Conservation (phyloP, 2,113 vertebrate genomes). For the Maccullochella peelii region DNA sequence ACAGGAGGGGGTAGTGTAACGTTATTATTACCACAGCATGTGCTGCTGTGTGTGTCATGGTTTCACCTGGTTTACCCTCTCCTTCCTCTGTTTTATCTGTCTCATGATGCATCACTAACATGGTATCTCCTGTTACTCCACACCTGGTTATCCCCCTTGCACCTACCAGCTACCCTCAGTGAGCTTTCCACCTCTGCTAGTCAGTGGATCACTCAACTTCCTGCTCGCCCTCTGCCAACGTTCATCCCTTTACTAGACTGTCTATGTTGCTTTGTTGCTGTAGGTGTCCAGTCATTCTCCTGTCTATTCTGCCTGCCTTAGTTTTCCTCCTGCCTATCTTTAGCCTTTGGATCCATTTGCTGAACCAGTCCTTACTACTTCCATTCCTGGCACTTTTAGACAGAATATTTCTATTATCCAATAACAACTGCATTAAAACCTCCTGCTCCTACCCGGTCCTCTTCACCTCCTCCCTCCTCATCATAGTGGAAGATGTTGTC, state of each 20-base stretch:
- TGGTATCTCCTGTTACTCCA: not conserved
- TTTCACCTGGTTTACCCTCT: not conserved
- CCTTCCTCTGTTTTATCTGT: not conserved
- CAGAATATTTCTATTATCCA: not conserved
- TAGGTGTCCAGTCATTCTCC: not conserved
- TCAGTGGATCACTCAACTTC: not conserved
- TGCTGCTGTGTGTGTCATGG: not conserved
- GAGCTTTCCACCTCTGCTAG: not conserved
- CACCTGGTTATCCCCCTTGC: not conserved
- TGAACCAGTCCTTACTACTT: not conserved
- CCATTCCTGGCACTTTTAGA: not conserved
- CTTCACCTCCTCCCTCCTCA: conserved; percentile 76
- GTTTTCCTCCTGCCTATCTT: not conserved
- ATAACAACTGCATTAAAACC: not conserved
- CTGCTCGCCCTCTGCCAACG: not conserved
- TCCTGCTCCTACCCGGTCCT: conserved; percentile 62
- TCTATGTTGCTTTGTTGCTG: not conserved
- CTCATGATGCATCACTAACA: not conserved
- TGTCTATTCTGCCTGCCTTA: not conserved
- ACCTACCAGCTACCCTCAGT: not conserved
- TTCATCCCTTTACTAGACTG: not conserved
- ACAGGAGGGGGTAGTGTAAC: not conserved
- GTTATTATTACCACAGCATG: not conserved
- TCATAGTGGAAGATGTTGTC: conserved; percentile 64
- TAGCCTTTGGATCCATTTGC: too few relatives aligned